Conservation (phyloP, 2,888 invertebrate genomes). For the Asteroscopus sphinx region DNA sequence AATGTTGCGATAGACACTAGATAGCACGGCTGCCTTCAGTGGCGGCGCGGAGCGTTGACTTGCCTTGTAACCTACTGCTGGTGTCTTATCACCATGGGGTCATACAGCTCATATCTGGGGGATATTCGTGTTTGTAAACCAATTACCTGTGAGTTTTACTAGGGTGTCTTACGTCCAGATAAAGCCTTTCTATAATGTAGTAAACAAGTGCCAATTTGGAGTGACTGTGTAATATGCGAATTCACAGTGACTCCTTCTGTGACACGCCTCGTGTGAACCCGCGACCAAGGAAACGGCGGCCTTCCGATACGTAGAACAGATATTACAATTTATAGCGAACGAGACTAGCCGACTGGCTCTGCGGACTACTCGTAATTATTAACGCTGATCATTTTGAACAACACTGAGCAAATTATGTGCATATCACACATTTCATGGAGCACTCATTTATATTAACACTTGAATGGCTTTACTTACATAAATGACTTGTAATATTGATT, state of each 20-base stretch:
- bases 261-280: background rate
- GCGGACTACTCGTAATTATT: slow-evolving; percentile 2
- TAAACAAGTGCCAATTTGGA: background rate
- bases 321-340: background rate
- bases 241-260: background rate
- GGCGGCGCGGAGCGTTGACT: background rate
- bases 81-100: background rate
- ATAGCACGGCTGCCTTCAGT: background rate
- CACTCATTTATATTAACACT: slow-evolving; percentile 8
- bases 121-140: background rate
- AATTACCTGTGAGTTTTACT: background rate
- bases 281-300: background rate
- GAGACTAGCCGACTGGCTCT: background rate
- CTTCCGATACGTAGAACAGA: background rate
- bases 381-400: slow-evolving; percentile 10
- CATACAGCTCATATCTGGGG: background rate
- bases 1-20: background rate
- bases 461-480: slow-evolving; percentile 6
- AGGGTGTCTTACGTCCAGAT: background rate
- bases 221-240: background rate
- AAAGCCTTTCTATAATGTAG: background rate
- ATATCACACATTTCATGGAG: slow-evolving; percentile 11
- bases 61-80: background rate
- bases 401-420: background rate
- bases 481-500: slow-evolving; percentile 19